These are phyloP conservation scores for Sebastes itinus DNA, from an alignment of 2,797 vertebrate genomes.

Conservation along the genomic window DNA sequence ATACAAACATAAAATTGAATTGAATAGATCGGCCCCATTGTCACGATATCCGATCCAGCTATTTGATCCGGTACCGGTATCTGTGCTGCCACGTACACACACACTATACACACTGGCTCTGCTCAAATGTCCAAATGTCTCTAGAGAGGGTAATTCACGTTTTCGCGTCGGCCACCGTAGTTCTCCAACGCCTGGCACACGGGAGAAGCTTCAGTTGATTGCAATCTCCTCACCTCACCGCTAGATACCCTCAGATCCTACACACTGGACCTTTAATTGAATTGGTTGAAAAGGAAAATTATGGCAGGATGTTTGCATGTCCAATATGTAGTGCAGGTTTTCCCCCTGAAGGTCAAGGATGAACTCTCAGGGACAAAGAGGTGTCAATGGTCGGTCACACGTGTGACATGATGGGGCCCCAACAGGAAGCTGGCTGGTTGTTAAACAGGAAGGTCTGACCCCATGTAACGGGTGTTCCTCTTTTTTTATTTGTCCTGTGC, in stretches of 20 bases:
- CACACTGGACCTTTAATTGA: neutral
- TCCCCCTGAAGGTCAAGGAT: slow-evolving; percentile 13
- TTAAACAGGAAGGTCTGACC: slow-evolving; percentile 60
- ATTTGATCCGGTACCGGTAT: too few relatives aligned
- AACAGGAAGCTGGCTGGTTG: slow-evolving; percentile 50
- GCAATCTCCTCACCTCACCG: too few relatives aligned
- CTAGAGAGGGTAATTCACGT: accelerated
- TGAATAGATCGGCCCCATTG: too few relatives aligned
- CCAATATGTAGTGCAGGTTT: neutral
- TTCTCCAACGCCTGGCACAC: too few relatives aligned
- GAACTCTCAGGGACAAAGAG: slow-evolving; percentile 38
- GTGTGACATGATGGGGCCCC: slow-evolving; percentile 24
- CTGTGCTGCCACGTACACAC: too few relatives aligned
- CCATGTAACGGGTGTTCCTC: slow-evolving; percentile 17
- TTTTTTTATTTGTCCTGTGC: slow-evolving; percentile 35
- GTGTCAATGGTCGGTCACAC: slow-evolving; percentile 2
- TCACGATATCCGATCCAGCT: too few relatives aligned
- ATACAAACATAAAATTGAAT: too few relatives aligned
- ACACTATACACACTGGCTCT: too few relatives aligned
- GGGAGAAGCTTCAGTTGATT: too few relatives aligned
- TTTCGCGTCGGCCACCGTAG: accelerated
- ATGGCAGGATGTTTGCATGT: slow-evolving; percentile 35
- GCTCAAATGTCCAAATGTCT: too few relatives aligned
- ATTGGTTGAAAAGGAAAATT: neutral
- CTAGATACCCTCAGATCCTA: too few relatives aligned